Evolutionary conservation across 2,888 invertebrate genomes (phyloP).

Genomic region (Idaea biselata): DNA sequence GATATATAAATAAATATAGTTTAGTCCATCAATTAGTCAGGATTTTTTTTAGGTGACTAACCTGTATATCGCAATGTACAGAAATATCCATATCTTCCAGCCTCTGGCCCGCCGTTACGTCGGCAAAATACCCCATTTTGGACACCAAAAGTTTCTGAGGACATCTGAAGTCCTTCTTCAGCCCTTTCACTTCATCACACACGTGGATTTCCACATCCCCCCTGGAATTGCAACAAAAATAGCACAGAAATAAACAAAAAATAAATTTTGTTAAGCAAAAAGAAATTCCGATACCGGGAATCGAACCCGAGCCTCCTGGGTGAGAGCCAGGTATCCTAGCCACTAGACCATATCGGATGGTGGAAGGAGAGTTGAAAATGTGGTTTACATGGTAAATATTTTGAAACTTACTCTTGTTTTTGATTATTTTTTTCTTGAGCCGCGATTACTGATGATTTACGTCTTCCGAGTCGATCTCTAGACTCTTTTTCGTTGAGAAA

Average conservation of each 20-base stretch:
- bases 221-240: conserved; percentile 53
- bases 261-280: conserved; percentile 17
- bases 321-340: conserved; percentile 87
- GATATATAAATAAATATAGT: too few species aligned
- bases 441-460: conserved; percentile 67
- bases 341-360: conserved; percentile 82
- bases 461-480: conserved; percentile 69
- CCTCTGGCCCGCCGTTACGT: conserved; percentile 90
- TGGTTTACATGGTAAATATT: neutral
- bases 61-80: conserved; percentile 97
- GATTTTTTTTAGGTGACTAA: too few species aligned
- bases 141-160: conserved; percentile 91
- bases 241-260: conserved; percentile 8
- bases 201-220: conserved; percentile 96
- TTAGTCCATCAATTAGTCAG: too few species aligned
- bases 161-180: conserved; percentile 94
- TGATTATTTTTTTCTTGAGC: conserved; percentile 61
- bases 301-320: conserved; percentile 83
- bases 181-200: conserved; percentile 94
- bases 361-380: conserved; percentile 10
- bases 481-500: conserved; percentile 72
- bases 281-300: conserved; percentile 79
- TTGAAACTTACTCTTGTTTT: conserved; percentile 72
- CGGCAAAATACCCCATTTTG: conserved; percentile 97
- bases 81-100: conserved; percentile 97